phyloP scores from a whole-genome alignment of 2,888 invertebrate species.

The Caenorhabditis macrosperma region DNA sequence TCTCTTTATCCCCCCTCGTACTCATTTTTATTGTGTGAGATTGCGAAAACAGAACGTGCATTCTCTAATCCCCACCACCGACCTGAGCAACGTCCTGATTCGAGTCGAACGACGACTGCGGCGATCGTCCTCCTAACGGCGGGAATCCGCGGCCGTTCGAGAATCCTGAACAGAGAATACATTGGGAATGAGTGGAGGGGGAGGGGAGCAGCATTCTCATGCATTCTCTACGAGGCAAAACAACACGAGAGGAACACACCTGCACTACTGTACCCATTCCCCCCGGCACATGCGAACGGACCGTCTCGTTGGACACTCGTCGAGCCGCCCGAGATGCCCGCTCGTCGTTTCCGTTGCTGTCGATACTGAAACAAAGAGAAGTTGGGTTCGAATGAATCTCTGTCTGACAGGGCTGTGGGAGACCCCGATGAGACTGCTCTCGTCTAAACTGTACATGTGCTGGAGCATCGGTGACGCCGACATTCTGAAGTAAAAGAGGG shows the following conservation, averaged over 20 bases:
- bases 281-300: constrained; percentile 65
- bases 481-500: constrained; percentile 36
- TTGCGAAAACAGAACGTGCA: constrained; percentile 20
- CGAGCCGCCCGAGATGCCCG: constrained; percentile 66
- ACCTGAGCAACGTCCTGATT: constrained; percentile 78
- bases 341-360: constrained; percentile 66
- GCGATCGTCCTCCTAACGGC: constrained; percentile 74
- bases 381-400: no score
- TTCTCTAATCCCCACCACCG: neutral
- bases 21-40: constrained; percentile 9
- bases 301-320: constrained; percentile 51
- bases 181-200: no score
- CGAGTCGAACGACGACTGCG: constrained; percentile 77
- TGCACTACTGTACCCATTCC: constrained; percentile 66
- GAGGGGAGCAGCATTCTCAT: no score
- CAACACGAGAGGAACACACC: no score
- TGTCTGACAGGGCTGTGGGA: constrained; percentile 34
- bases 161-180: constrained; percentile 44
- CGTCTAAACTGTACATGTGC: constrained; percentile 69
- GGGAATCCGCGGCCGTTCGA: constrained; percentile 66
- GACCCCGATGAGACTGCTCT: constrained; percentile 54
- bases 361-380: constrained; percentile 63
- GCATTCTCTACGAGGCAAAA: no score
- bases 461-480: constrained; percentile 61
- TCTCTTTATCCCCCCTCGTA: neutral